A percentile compares a stretch with the other conserved stretches of the same genome.
Conservation (phyloP, 2,113 vertebrate species). For the Oreotrochilus melanogaster region DNA sequence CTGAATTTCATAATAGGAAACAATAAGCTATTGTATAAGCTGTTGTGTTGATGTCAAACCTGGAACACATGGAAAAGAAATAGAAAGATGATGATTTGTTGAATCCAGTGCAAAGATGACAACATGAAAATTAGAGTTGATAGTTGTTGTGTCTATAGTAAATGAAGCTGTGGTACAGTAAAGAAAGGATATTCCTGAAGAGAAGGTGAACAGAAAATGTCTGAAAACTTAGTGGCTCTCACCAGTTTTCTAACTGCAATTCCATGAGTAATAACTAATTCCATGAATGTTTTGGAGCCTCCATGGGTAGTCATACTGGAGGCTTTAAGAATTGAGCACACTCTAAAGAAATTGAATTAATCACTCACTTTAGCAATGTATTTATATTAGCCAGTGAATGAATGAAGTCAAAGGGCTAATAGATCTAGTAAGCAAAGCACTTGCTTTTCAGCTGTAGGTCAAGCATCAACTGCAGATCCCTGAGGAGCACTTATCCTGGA, state of each 20-base stretch:
- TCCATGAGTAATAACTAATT: conserved; percentile 61
- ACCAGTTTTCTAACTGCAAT: not conserved
- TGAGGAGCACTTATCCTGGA: conserved; percentile 68
- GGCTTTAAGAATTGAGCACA: conserved; percentile 69
- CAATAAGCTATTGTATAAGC: not conserved
- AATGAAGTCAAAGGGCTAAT: conserved; percentile 76
- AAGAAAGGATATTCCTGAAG: not conserved
- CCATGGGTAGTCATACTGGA: conserved; percentile 29
- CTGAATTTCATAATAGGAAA: not conserved
- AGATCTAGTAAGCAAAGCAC: conserved; percentile 50
- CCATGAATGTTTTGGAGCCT: conserved; percentile 58
- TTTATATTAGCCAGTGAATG: conserved; percentile 70
- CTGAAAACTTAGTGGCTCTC: not conserved
- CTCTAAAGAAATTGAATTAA: conserved; percentile 66
- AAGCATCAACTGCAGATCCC: conserved; percentile 54
- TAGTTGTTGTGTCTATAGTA: not conserved
- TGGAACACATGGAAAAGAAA: not conserved
- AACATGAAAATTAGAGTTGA: not conserved
- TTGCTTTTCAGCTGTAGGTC: conserved; percentile 66
- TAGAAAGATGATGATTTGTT: not conserved
- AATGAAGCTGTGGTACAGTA: not conserved
- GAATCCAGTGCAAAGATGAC: not conserved
- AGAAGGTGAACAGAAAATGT: not conserved
- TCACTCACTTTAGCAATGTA: conserved; percentile 70
- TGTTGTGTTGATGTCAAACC: not conserved